A percentile compares a stretch with the other conserved stretches of the same genome.
These are phyloP conservation scores for Panagrolaimus sp. DNA, from an alignment of 1,140 invertebrate genomes.

Conservation along the genomic window DNA sequence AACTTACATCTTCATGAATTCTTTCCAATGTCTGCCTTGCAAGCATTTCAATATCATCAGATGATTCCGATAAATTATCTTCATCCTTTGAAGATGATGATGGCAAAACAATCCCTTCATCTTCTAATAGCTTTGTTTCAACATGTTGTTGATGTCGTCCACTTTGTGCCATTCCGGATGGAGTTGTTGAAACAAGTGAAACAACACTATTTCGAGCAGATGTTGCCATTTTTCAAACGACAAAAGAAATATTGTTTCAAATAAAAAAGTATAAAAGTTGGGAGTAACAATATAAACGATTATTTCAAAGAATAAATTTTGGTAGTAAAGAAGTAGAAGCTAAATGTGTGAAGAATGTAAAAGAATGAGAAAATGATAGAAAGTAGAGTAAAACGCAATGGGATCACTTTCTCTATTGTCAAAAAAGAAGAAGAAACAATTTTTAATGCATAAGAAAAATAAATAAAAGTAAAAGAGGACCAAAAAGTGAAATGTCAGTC, in stretches of 20 bases:
- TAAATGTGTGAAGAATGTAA: no score
- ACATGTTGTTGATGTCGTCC: slow-evolving; percentile 22
- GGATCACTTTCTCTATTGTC: neutral
- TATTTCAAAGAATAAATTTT: no score
- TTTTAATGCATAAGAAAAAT: neutral
- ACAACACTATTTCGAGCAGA: slow-evolving; percentile 39
- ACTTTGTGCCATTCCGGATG: slow-evolving; percentile 16
- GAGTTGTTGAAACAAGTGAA: slow-evolving; percentile 35
- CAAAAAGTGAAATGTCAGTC: no score
- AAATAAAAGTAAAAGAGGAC: neutral
- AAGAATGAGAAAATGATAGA: no score
- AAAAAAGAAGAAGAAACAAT: neutral
- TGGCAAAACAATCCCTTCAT: slow-evolving; percentile 40
- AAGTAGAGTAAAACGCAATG: no score
- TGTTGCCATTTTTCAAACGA: neutral
- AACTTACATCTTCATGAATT: slow-evolving; percentile 23
- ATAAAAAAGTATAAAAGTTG: no score
- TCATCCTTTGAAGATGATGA: slow-evolving; percentile 38
- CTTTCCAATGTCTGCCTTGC: slow-evolving; percentile 34
- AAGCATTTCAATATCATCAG: slow-evolving; percentile 39
- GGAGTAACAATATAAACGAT: no score
- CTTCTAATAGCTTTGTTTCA: slow-evolving; percentile 16
- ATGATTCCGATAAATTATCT: slow-evolving; percentile 32
- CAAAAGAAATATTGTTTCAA: no score
- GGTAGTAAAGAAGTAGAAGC: no score